A percentile compares a stretch with the other conserved stretches of the same genome.
Evolutionary conservation across 2,888 invertebrate species (phyloP).

Genomic region (Meganola albula): DNA sequence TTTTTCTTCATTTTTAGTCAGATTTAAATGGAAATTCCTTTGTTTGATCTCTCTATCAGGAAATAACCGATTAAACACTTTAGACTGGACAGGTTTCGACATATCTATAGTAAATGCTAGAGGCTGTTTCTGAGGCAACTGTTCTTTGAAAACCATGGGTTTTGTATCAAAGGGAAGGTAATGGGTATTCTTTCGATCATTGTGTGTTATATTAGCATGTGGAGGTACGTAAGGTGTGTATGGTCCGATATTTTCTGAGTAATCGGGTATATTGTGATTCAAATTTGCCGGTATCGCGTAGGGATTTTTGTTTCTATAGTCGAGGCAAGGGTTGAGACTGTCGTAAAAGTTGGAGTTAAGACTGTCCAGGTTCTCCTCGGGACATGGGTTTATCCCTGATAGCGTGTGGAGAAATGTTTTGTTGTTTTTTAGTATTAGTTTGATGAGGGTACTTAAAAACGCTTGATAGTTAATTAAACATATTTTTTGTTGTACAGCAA

Average conservation of each 20-base stretch:
- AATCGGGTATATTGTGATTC: constrained; percentile 63
- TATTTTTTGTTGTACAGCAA: no score
- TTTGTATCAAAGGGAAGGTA: constrained; percentile 41
- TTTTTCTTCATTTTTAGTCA: constrained; percentile 53
- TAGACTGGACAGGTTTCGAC: constrained; percentile 51
- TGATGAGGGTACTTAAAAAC: constrained; percentile 25
- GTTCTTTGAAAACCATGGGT: constrained; percentile 57
- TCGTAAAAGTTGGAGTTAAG: constrained; percentile 65
- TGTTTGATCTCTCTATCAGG: constrained; percentile 54
- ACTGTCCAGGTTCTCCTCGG: constrained; percentile 64
- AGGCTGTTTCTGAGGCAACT: constrained; percentile 43
- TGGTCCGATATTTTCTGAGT: constrained; percentile 42
- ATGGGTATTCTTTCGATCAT: constrained; percentile 41
- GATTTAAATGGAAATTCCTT: constrained; percentile 61
- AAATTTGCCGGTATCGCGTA: constrained; percentile 73
- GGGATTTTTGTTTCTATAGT: constrained; percentile 67
- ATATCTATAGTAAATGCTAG: constrained; percentile 59
- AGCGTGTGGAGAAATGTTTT: neutral
- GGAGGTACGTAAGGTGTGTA: constrained; percentile 68
- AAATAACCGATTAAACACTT: constrained; percentile 67
- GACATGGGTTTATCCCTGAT: constrained; percentile 52
- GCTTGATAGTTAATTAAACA: no score
- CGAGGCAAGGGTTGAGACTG: constrained; percentile 60
- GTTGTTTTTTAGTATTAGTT: constrained; percentile 30
- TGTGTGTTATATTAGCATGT: constrained; percentile 50